Evolutionary conservation across 2,113 vertebrate genomes (phyloP), one percentile per base, ranked within the genome.

Genomic region (Gymnogyps californianus): DNA sequence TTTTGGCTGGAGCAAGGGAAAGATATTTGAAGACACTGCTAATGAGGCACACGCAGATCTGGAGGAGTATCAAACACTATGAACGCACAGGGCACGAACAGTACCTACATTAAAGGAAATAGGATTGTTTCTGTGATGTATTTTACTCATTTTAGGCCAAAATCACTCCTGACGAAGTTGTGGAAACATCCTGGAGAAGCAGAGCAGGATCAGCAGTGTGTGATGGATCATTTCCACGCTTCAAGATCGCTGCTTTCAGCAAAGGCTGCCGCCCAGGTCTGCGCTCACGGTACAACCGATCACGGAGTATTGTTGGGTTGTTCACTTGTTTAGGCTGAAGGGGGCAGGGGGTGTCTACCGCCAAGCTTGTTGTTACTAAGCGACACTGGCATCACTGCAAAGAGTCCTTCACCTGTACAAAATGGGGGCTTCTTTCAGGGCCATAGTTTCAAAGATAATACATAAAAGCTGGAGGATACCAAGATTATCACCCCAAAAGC

Each of bases 271-370:
- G 31, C 51, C 52, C 38, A 34, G 22, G 1, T 51, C 25, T 9
- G 1, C 5, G 2, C 42, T 32, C 25, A 2, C 2, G 47, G 26
- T 71, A 36, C 32, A 52, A 2, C 19, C 3, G 2, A 25, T 7
- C 75, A 10, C 5, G 4, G 38, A 28, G 34, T 31, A 6, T 7
- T 18, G 46, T 1, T 42, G 82, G 69, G 36, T 1, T 72, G 16
- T 19, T 52, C 29, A 7, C 3, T 25, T 29, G 38, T 4, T 22
- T 4, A 10, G 38, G 44, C 71, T 62, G 70, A 58, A 40, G 13
- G 3, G 7, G 61, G 8, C 42, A 51, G 16, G 9, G 13, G 32
- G 14, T 55, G 44, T 13, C 52, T 46, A 40, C 38, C 71, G 29
- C 47, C 6, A 1, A 38, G 24, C 51, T 11, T 9, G 6, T 6